Evolutionary conservation across 2,113 vertebrate genomes (phyloP), one percentile per base, ranked within the genome.

Genomic region (Elephas maximus): DNA sequence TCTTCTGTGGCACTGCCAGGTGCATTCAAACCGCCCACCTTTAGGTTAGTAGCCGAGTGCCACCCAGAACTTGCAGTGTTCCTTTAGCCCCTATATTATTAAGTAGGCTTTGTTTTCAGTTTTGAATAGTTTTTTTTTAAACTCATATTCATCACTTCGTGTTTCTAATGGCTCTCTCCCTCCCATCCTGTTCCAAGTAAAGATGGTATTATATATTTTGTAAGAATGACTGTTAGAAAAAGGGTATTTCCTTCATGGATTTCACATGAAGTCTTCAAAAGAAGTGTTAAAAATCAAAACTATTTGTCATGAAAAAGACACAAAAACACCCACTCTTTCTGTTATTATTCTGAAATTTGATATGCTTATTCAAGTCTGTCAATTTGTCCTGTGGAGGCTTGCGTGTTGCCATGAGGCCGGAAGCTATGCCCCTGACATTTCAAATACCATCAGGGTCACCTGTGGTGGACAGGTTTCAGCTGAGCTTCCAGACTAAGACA

Each of bases 271-370:
- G 79, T 91, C 93, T 65, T 80, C 37, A 77, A 85, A 86, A 93
- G 30, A 90, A 86, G 41, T 48, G 9, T 84, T 84, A 44, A 85
- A 94, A 96, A 91, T 93, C 24, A 79, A 24, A 78, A 23, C 60
- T 84, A 90, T 96, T 94, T 69, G 11, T 83, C 9, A 44, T 91
- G 88, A 92, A 87, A 88, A 91, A 85, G 21, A 90, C 33, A 77
- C 17, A 48, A 53, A 79, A 24, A 33, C 1, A 12, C 3, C 20
- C 78, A 63, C 5, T 91, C 83, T 87, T 79, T 23, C 20, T 73
- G 23, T 90, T 88, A 3, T 60, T 73, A 86, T 48, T 90, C 60
- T 93, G 62, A 91, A 91, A 73, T 65, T 71, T 92, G 10, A 81
- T 77, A 44, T 57, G 45, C 30, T 85, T 71, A 21, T 73, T 1